A percentile compares a stretch with the other conserved stretches of the same genome.
phyloP scores from a whole-genome alignment of 2,113 vertebrate species.

The Pterocles orientalis region DNA sequence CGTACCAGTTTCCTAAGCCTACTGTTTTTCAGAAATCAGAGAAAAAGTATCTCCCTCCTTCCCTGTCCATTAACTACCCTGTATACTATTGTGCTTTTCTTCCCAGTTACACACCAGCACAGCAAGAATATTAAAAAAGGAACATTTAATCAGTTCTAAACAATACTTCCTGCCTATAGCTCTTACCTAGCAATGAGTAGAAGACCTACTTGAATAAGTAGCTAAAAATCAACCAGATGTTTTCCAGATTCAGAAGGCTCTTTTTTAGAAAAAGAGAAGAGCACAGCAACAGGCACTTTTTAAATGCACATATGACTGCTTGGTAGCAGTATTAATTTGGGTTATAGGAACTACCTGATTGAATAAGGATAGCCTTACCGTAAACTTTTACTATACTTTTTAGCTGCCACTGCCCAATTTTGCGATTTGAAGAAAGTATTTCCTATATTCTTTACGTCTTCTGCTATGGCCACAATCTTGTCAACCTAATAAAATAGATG shows the following conservation, averaged over 20 bases:
- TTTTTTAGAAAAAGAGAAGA: not conserved
- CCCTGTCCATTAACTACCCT: not conserved
- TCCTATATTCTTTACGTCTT: conserved; percentile 94
- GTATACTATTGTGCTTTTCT: not conserved
- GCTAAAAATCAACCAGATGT: not conserved
- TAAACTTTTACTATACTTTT: conserved; percentile 93
- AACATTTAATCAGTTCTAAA: not conserved
- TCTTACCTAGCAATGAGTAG: not conserved
- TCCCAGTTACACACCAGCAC: not conserved
- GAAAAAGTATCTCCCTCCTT: not conserved
- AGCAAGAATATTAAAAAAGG: not conserved
- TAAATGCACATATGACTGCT: not conserved
- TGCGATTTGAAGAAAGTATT: conserved; percentile 94
- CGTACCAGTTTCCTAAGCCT: not conserved
- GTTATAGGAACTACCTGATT: conserved; percentile 19
- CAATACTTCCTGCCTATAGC: not conserved
- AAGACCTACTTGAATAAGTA: not conserved
- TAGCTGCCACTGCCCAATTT: conserved; percentile 88
- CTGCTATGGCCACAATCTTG: conserved; percentile 86
- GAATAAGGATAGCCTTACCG: conserved; percentile 77
- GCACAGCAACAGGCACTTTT: not conserved
- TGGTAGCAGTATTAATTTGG: not conserved
- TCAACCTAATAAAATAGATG: conserved; percentile 80
- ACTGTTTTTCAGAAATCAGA: not conserved
- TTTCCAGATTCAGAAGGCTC: not conserved